Base-by-base conservation (phyloP, 2,113 vertebrate species). In the Octodon degus region DNA sequence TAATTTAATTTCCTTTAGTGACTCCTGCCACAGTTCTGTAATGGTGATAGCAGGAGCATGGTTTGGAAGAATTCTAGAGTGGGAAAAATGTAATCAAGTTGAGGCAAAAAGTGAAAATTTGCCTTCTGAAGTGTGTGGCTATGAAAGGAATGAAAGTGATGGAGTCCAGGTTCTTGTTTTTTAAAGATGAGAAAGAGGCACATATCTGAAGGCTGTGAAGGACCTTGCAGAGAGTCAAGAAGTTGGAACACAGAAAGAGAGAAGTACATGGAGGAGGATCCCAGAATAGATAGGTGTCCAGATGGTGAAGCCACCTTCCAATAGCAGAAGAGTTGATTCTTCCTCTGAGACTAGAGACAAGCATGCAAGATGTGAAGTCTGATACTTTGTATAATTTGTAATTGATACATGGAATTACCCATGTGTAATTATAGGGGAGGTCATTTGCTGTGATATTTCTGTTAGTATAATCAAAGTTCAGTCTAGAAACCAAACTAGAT, bases 231-330 rank as follows among this genome's bases (percentile, higher is more conserved):
- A 92, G 58, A 95, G 32, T 30, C 25, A 90, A 93, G 63, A 90
- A 90, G 34, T 40, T 87, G 80, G 81, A 95, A 94, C 62, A 89
- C 22, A 37, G 37, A 80, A 58, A 74, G 24, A 86, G 34, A 40
- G 43, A 79, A 95, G 77, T 65, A 16, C 16, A 11, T 7, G 37
- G 55, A 90, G n/a, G 81, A 94, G 76, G 40, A 91, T 70, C 65
- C 95, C 63, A 79, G 77, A 95, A 72, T 53, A 96, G 55, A 91
- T 81, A 55, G 55, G 4, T 60, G 10, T 50, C 62, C 76, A 90
- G 40, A 93, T 74, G 84, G 67, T 94, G 27, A 70, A 87, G 93
- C 88, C 55, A 89, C 70, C 90, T 86, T 97, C 17, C 68, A 67
- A 16, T 65, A 80, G 10, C 72, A 63, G 13, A 65, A 92, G 14